Evolutionary conservation across 2,888 invertebrate species (phyloP).

Genomic region (Cerastis rubricosa): DNA sequence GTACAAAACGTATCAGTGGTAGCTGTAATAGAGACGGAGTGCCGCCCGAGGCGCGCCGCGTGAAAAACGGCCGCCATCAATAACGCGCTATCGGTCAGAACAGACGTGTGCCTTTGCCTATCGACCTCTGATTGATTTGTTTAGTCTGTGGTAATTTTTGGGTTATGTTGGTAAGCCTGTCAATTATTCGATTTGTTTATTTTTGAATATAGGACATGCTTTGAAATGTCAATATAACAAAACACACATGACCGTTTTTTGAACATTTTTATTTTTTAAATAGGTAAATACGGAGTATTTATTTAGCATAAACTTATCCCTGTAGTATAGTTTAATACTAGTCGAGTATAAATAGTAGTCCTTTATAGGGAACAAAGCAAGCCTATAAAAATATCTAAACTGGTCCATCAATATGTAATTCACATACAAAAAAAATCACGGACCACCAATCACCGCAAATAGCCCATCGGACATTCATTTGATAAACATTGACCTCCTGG

Average conservation of each 20-base stretch:
- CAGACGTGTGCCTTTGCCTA: slow-evolving; percentile 66
- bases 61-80: slow-evolving; percentile 85
- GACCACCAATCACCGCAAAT: slow-evolving; percentile 62
- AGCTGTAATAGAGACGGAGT: slow-evolving; percentile 77
- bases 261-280: not conserved
- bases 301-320: not conserved
- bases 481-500: slow-evolving; percentile 80
- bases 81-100: slow-evolving; percentile 77
- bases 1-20: slow-evolving; percentile 70
- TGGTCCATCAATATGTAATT: slow-evolving; percentile 11
- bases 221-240: not conserved
- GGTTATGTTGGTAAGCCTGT: not conserved
- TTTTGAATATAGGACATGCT: not conserved
- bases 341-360: not conserved
- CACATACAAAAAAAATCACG: slow-evolving; percentile 37
- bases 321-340: no score
- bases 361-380: not conserved
- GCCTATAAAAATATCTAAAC: not conserved
- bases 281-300: not conserved
- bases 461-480: slow-evolving; percentile 76
- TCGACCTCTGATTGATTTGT: slow-evolving; percentile 76
- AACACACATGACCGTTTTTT: not conserved
- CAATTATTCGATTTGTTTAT: not conserved
- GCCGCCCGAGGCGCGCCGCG: slow-evolving; percentile 70
- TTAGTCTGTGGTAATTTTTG: slow-evolving; percentile 56